These are phyloP conservation scores for Ferdinandea cuprea DNA, from an alignment of 2,888 invertebrate genomes.

Conservation along the genomic window DNA sequence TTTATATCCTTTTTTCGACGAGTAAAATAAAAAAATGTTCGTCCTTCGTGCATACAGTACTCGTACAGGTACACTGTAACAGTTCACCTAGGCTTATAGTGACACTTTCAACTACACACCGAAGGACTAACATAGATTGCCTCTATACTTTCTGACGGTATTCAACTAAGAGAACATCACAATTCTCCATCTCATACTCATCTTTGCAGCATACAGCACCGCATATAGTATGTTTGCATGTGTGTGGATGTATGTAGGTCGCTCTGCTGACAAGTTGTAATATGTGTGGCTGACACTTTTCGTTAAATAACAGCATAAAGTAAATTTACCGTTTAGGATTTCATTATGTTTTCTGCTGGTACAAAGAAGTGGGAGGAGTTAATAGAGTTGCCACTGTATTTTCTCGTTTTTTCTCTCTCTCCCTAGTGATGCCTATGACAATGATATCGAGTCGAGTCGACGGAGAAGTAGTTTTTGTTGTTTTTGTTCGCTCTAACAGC, in stretches of 20 bases:
- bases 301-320: slow-evolving; percentile 66
- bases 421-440: slow-evolving; percentile 21
- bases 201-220: not conserved
- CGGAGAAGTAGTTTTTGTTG: not conserved
- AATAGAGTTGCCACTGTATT: slow-evolving; percentile 42
- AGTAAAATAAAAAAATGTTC: not conserved
- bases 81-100: slow-evolving; percentile 58
- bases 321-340: slow-evolving; percentile 63
- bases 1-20: slow-evolving; percentile 48
- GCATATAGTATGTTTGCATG: slow-evolving; percentile 3
- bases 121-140: slow-evolving; percentile 38
- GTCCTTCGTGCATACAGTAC: slow-evolving; percentile 37
- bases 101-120: slow-evolving; percentile 23
- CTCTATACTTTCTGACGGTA: slow-evolving; percentile 25
- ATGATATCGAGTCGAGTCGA: slow-evolving; percentile 13
- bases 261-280: slow-evolving; percentile 56
- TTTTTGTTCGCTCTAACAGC: slow-evolving; percentile 33
- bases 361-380: slow-evolving; percentile 26
- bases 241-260: slow-evolving; percentile 53
- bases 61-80: slow-evolving; percentile 43
- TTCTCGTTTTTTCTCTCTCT: slow-evolving; percentile 15
- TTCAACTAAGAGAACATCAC: slow-evolving; percentile 21
- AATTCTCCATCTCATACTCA: not conserved
- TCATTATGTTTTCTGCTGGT: slow-evolving; percentile 35
- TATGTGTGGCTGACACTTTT: slow-evolving; percentile 66